Evolutionary conservation across 1,140 invertebrate genomes (phyloP).

Genomic region (Gonatopus flavifemur): DNA sequence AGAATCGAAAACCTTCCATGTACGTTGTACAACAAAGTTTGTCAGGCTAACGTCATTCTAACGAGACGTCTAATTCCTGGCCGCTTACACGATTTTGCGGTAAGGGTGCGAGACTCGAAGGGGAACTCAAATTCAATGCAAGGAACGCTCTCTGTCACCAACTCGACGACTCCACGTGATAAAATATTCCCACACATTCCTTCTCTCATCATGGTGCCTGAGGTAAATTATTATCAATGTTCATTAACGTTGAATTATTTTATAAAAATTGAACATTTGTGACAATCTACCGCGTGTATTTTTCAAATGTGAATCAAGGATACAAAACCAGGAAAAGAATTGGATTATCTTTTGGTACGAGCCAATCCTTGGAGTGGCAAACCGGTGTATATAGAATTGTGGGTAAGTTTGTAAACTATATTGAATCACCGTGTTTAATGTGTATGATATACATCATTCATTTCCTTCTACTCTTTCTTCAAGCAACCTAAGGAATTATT

Average conservation of each 20-base stretch:
- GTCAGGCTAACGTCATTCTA: slow-evolving; percentile 81
- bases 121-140: slow-evolving; percentile 75
- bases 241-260: slow-evolving; percentile 11
- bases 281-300: not conserved
- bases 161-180: slow-evolving; percentile 74
- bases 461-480: too few species aligned
- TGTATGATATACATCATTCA: too few species aligned
- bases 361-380: slow-evolving; percentile 76
- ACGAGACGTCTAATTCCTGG: slow-evolving; percentile 72
- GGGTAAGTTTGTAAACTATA: slow-evolving; percentile 57
- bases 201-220: slow-evolving; percentile 75
- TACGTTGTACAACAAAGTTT: slow-evolving; percentile 78
- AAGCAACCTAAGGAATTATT: slow-evolving; percentile 63
- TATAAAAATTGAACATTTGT: not conserved
- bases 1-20: slow-evolving; percentile 78
- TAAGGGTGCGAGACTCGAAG: slow-evolving; percentile 76
- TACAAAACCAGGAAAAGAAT: slow-evolving; percentile 75
- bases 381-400: slow-evolving; percentile 77
- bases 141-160: slow-evolving; percentile 80
- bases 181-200: slow-evolving; percentile 84
- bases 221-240: slow-evolving; percentile 59
- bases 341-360: slow-evolving; percentile 77
- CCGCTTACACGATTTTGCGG: slow-evolving; percentile 78
- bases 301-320: slow-evolving; percentile 59
- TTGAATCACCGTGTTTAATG: too few species aligned